A percentile compares a stretch with the other conserved stretches of the same genome.
These are phyloP conservation scores for Limosa lapponica DNA, from an alignment of 2,797 vertebrate genomes.

Conservation along the genomic window DNA sequence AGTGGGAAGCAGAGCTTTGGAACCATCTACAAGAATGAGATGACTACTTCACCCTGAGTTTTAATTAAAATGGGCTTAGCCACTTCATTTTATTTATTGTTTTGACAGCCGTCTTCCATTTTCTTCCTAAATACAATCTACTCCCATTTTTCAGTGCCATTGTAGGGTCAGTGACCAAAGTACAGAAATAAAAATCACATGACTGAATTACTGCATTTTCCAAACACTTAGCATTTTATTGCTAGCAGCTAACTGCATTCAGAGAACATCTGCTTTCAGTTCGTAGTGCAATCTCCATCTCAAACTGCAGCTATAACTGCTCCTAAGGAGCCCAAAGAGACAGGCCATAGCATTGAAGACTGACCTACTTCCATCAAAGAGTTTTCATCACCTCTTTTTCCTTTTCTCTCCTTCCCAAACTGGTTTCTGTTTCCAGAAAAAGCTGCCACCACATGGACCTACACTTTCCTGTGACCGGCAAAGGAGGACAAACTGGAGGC, in stretches of 20 bases:
- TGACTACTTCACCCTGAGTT: not conserved
- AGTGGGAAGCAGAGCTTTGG: not conserved
- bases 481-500: not conserved
- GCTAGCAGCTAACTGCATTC: not conserved
- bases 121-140: not conserved
- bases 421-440: not conserved
- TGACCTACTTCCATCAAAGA: not conserved
- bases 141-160: not conserved
- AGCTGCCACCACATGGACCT: not conserved
- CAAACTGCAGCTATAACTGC: not conserved
- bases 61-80: conserved; percentile 20
- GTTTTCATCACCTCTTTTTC: not conserved
- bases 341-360: not conserved
- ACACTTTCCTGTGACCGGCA: not conserved
- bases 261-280: conserved; percentile 6
- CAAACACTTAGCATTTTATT: not conserved
- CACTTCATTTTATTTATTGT: not conserved
- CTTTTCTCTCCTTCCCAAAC: not conserved
- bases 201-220: conserved; percentile 17
- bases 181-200: not conserved
- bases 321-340: conserved; percentile 28
- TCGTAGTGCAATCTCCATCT: not conserved
- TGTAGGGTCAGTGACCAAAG: not conserved
- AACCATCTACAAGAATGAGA: not conserved
- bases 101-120: not conserved